Base-by-base conservation (phyloP, 2,113 vertebrate species). In the Cranoglanis bouderius region DNA sequence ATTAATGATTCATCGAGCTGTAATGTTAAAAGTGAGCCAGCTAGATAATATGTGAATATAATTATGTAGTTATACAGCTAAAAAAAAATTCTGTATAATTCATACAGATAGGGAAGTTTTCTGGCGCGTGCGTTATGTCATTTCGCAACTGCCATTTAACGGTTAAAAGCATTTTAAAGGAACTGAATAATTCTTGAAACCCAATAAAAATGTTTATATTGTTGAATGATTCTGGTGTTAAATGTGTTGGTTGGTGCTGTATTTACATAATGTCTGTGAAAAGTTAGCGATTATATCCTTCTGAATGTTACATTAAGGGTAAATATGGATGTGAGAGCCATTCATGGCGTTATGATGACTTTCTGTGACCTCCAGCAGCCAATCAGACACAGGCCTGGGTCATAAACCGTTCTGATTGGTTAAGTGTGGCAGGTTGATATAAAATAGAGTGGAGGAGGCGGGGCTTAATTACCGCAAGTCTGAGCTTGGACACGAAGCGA, bases 41-140 rank as follows among this genome's bases (percentile, higher is more conserved):
- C 0, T 29, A 13, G 4, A 46, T 29, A 0, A 6, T 2, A 26
- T 26, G 1, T 21, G 6, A 19, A 40, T 24, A 1, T 2, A 46
- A 75, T 75, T 4, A 46, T 75, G 21, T 1, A 75, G 19, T 75
- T 43, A 75, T 13, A 1, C 13, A 70, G n/a, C 4, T 72, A 24
- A 53, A 16, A 13, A 14, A 53, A 0, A 1, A 7, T 21, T 6
- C 29, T 16, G 29, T 35, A 1, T 72, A 72, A 72, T 21, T 40
- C 70, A 21, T 18, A 43, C 14, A 24, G 2, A 74, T 8, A 43
- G 38, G 13, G 38, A 12, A 12, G 18, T 40, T 40, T 1, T 35
- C 16, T 6, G 67, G 12, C n/a, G 67, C 14, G 65, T 70, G 32
- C 65, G n/a, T 35, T 13, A 14, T 21, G 8, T 61, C 59, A 61